A percentile compares a stretch with the other conserved stretches of the same genome.
phyloP scores from a whole-genome alignment of 2,113 vertebrate genomes.

The Cranoglanis bouderius region DNA sequence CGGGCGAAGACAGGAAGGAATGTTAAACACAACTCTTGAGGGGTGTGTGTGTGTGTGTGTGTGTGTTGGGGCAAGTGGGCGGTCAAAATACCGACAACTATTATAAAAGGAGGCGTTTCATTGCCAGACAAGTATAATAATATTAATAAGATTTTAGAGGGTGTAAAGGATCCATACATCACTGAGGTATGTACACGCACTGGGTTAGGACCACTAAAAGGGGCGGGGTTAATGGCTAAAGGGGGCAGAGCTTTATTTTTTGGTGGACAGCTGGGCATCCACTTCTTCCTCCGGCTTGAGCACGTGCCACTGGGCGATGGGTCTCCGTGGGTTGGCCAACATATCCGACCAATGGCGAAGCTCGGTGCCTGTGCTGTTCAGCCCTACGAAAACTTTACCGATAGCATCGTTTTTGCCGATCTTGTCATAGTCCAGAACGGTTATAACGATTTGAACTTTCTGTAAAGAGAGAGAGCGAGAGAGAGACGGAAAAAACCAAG shows the following conservation, averaged over 20 bases:
- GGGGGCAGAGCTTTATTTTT: slow-evolving; percentile 86
- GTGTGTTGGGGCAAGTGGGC: slow-evolving; percentile 22
- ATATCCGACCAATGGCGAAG: slow-evolving; percentile 98
- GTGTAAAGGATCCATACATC: slow-evolving; percentile 87
- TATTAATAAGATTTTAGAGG: slow-evolving; percentile 66
- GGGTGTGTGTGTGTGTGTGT: slow-evolving; percentile 19
- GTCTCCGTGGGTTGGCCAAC: slow-evolving; percentile 97
- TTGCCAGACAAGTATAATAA: slow-evolving; percentile 58
- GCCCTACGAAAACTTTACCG: slow-evolving; percentile 98
- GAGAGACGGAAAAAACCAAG: background rate
- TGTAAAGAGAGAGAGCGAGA: slow-evolving; percentile 64
- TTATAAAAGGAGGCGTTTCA: slow-evolving; percentile 62
- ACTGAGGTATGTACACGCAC: slow-evolving; percentile 99
- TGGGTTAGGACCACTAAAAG: slow-evolving; percentile 94
- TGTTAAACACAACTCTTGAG: slow-evolving; percentile 37
- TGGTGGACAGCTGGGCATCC: slow-evolving; percentile 90
- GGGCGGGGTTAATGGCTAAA: slow-evolving; percentile 82
- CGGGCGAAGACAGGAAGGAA: slow-evolving; percentile 47
- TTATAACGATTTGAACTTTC: slow-evolving; percentile 99
- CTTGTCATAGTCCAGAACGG: slow-evolving; percentile 99
- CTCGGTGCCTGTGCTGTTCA: slow-evolving; percentile 96
- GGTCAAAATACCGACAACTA: slow-evolving; percentile 50
- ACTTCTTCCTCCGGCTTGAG: slow-evolving; percentile 95
- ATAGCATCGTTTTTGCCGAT: slow-evolving; percentile 99
- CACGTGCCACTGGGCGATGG: slow-evolving; percentile 98